These are phyloP conservation scores for Eilema griseolum DNA, from an alignment of 2,888 invertebrate species.

Conservation along the genomic window DNA sequence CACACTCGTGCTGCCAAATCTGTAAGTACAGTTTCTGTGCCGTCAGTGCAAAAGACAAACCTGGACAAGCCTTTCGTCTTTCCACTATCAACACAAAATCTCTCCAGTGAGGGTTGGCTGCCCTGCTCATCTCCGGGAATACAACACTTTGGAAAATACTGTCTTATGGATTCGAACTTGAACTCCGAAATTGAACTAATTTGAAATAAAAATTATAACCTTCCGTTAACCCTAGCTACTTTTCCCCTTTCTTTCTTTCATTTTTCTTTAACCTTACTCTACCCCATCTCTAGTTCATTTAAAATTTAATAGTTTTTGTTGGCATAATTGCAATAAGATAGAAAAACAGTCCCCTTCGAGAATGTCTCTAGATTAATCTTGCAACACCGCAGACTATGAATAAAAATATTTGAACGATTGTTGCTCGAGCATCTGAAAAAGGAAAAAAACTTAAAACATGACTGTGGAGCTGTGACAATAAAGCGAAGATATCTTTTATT, in stretches of 20 bases:
- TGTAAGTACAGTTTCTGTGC: too few relatives aligned
- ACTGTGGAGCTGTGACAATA: conserved; percentile 5
- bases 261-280: neutral
- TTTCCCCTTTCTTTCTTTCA: too few relatives aligned
- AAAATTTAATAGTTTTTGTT: conserved; percentile 21
- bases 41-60: too few relatives aligned
- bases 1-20: too few relatives aligned
- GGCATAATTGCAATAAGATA: conserved; percentile 13
- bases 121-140: too few relatives aligned
- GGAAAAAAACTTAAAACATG: conserved; percentile 7
- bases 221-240: neutral
- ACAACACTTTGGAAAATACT: too few relatives aligned
- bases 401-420: conserved; percentile 19
- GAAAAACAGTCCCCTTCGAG: conserved; percentile 4
- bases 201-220: neutral
- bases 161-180: too few relatives aligned
- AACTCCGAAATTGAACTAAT: too few relatives aligned
- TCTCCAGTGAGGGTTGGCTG: too few relatives aligned
- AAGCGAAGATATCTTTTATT: neutral
- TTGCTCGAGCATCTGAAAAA: conserved; percentile 6
- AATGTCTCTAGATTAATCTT: conserved; percentile 19
- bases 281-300: neutral
- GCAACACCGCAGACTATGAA: conserved; percentile 5
- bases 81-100: too few relatives aligned
- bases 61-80: too few relatives aligned